Evolutionary conservation across 2,113 vertebrate genomes (phyloP).

Genomic region (Petaurus breviceps): DNA sequence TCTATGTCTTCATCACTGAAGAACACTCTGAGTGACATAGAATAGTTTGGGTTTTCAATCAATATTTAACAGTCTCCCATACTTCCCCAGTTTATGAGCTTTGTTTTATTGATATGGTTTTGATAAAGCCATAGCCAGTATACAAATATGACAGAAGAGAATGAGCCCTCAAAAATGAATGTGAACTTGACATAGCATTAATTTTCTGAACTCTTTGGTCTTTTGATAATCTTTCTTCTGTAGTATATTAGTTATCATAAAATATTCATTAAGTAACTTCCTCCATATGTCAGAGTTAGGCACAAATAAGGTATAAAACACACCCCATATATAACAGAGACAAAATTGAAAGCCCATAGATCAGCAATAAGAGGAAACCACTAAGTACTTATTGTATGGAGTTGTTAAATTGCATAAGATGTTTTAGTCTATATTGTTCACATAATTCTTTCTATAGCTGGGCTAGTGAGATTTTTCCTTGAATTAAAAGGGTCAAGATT

Average conservation of each 20-base stretch:
- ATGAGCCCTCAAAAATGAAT: neutral
- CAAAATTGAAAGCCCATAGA: neutral
- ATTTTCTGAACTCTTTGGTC: constrained; percentile 1
- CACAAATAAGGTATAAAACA: neutral
- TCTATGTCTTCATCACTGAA: constrained; percentile 22
- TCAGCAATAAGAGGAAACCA: neutral
- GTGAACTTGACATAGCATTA: neutral
- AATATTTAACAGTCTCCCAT: neutral
- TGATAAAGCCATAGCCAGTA: neutral
- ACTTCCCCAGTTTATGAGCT: neutral
- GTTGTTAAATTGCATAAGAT: neutral
- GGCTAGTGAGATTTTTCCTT: neutral
- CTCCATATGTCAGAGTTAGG: neutral
- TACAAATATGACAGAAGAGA: neutral
- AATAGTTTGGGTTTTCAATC: neutral
- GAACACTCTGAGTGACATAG: neutral
- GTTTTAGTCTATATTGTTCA: neutral
- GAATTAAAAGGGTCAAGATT: neutral
- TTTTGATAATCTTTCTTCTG: neutral
- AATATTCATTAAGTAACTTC: constrained; percentile 2
- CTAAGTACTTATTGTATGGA: neutral
- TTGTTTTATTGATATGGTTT: neutral
- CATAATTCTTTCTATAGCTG: neutral
- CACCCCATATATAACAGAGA: neutral
- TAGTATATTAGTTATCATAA: constrained; percentile 1